Percentiles rank a stretch among this genome's conserved stretches.
Evolutionary conservation across 1,140 invertebrate species (phyloP).

Genomic region (Solen grandis): DNA sequence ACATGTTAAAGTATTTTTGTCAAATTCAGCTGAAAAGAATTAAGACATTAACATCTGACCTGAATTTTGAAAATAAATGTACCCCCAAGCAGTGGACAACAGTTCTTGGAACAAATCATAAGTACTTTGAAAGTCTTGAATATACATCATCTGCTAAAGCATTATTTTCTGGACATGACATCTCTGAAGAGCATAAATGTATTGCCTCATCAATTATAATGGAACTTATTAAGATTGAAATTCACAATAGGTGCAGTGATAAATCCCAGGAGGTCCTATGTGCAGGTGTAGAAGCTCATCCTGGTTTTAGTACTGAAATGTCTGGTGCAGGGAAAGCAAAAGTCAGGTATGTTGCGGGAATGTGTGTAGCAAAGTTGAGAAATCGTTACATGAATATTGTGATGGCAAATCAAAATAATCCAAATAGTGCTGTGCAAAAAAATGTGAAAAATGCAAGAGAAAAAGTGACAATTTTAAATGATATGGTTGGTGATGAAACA

Average conservation of each 20-base stretch:
- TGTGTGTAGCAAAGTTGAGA: constrained; percentile 4
- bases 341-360: neutral
- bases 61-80: neutral
- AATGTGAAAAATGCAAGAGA: neutral
- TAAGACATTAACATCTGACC: too few relatives aligned
- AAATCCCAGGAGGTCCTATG: too few relatives aligned
- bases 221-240: neutral
- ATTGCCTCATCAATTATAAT: neutral
- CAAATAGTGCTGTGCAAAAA: neutral
- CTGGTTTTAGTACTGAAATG: too few relatives aligned
- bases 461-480: neutral
- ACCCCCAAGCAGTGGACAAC: neutral
- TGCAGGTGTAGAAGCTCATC: too few relatives aligned
- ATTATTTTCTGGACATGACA: constrained; percentile 1
- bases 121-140: neutral
- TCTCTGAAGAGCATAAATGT: constrained; percentile 14
- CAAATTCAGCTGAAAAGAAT: neutral
- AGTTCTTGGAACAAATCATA: neutral
- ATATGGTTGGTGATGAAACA: neutral
- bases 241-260: constrained; percentile 2
- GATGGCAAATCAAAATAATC: neutral
- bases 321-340: neutral
- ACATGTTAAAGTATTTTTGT: neutral
- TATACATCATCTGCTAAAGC: neutral
- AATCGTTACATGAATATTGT: too few relatives aligned